Evolutionary conservation across 1,140 invertebrate species (phyloP).

Genomic region (Berghia stephanieae): DNA sequence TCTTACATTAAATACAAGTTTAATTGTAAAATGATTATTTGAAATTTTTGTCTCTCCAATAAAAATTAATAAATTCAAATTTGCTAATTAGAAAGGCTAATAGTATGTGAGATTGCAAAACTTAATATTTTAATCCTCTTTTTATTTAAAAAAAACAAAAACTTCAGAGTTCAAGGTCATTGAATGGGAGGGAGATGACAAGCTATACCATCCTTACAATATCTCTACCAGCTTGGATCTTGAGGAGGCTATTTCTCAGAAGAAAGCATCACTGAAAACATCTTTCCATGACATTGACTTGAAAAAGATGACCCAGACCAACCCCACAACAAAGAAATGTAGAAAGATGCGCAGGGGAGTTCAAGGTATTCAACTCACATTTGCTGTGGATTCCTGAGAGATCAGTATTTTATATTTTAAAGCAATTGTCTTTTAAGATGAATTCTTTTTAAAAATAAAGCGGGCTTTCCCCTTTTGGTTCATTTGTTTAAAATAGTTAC

Average conservation of each 20-base stretch:
- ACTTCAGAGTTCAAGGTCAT: constrained; percentile 55
- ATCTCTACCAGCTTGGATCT: constrained; percentile 37
- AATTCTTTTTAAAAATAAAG: not conserved
- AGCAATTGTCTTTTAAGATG: not conserved
- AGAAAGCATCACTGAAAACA: constrained; percentile 36
- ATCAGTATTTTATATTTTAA: not conserved
- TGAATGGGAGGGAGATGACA: constrained; percentile 59
- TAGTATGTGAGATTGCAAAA: too few relatives aligned
- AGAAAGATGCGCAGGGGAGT: constrained; percentile 46
- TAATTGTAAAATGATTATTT: too few relatives aligned
- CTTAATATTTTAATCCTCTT: not conserved
- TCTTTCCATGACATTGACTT: constrained; percentile 54
- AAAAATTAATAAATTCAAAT: too few relatives aligned
- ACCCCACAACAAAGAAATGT: constrained; percentile 45
- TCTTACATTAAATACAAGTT: too few relatives aligned
- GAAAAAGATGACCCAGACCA: constrained; percentile 50
- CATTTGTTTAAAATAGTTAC: too few relatives aligned
- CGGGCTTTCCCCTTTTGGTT: too few relatives aligned
- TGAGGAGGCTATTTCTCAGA: constrained; percentile 41
- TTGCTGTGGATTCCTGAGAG: not conserved
- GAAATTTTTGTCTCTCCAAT: too few relatives aligned
- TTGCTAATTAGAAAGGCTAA: too few relatives aligned
- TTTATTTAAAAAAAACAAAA: not conserved
- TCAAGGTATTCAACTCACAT: constrained; percentile 40
- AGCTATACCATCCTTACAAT: constrained; percentile 50